Evolutionary conservation across 2,888 invertebrate genomes (phyloP).

Genomic region (Melitaea athalia): DNA sequence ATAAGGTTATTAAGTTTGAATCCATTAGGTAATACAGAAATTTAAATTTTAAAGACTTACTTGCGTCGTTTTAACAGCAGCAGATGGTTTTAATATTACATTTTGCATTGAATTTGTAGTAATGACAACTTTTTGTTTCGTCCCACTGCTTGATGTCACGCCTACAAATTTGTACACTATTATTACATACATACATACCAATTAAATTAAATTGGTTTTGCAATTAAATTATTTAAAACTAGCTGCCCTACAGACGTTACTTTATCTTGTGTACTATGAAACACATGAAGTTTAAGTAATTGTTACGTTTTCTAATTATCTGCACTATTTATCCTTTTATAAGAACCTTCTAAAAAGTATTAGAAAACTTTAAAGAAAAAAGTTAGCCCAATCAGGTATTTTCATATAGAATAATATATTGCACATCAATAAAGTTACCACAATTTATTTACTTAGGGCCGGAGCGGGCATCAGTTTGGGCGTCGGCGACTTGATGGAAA

Average conservation of each 20-base stretch:
- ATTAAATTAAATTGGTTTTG: not conserved
- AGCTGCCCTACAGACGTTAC: no score
- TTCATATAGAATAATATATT: no score
- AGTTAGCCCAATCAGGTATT: no score
- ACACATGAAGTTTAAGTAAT: no score
- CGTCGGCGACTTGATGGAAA: conserved; percentile 84
- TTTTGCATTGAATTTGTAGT: conserved; percentile 62
- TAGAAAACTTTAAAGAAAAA: no score
- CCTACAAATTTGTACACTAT: conserved; percentile 39
- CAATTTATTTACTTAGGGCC: conserved; percentile 38
- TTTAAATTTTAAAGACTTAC: conserved; percentile 43
- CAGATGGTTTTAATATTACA: conserved; percentile 60
- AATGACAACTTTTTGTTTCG: conserved; percentile 60
- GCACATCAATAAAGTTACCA: conserved; percentile 6
- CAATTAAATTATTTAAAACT: not conserved
- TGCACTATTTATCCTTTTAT: no score
- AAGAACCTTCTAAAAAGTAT: no score
- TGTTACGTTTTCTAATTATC: no score
- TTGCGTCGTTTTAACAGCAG: conserved; percentile 55
- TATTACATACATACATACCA: not conserved
- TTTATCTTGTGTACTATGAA: no score
- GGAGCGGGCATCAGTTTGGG: conserved; percentile 86
- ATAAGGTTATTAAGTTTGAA: not conserved
- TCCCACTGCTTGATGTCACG: conserved; percentile 31
- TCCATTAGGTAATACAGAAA: not conserved